phyloP scores from a whole-genome alignment of 2,888 invertebrate species.

The Athalia rosae region DNA sequence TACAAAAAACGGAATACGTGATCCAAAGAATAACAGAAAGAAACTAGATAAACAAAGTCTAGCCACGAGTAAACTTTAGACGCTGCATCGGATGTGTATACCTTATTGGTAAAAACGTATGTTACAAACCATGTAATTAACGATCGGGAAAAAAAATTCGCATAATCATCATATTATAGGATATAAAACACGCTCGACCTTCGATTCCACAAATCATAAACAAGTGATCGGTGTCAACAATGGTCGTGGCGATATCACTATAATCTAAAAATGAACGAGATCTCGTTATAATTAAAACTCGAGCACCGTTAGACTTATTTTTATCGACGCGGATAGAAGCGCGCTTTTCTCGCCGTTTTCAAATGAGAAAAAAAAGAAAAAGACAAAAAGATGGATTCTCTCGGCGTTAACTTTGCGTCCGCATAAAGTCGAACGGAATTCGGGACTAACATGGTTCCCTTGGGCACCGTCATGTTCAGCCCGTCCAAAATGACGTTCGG shows the following conservation, averaged over 20 bases:
- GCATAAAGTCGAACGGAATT: background rate
- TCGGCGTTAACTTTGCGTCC: too few relatives aligned
- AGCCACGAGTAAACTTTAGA: background rate
- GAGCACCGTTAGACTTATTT: too few relatives aligned
- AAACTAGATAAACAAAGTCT: too few relatives aligned
- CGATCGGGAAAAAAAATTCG: constrained; percentile 25
- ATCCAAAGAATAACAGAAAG: too few relatives aligned
- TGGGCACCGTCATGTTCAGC: constrained; percentile 93
- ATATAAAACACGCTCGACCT: constrained; percentile 5
- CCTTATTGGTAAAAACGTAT: constrained; percentile 7
- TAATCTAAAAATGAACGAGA: too few relatives aligned
- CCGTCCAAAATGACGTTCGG: constrained; percentile 90
- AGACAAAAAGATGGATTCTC: background rate
- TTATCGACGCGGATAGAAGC: too few relatives aligned
- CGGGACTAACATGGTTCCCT: constrained; percentile 87
- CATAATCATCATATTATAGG: constrained; percentile 30
- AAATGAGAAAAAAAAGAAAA: too few relatives aligned
- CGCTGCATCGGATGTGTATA: constrained; percentile 27
- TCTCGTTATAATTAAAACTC: too few relatives aligned
- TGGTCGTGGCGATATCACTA: background rate
- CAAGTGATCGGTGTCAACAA: background rate
- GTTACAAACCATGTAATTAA: constrained; percentile 17
- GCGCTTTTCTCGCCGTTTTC: too few relatives aligned
- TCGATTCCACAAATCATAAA: constrained; percentile 3
- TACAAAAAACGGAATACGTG: too few relatives aligned